These are phyloP conservation scores for Drosophila longiperda DNA, from an alignment of 2,888 invertebrate genomes.

Conservation along the genomic window DNA sequence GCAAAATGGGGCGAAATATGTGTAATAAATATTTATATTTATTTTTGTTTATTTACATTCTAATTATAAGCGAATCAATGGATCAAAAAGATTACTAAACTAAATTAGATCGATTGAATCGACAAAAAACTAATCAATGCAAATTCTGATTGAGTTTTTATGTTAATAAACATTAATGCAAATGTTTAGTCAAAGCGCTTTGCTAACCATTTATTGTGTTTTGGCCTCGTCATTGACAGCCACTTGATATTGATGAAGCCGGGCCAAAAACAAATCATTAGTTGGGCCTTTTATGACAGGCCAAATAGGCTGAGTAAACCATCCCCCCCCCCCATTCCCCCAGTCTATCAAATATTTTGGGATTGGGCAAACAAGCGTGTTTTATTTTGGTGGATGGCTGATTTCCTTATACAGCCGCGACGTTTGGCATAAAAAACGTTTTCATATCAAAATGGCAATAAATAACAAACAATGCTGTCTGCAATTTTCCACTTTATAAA, in stretches of 20 bases:
- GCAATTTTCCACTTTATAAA: constrained; percentile 81
- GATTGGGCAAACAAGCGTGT: not conserved
- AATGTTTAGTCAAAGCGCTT: constrained; percentile 29
- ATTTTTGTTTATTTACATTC: not conserved
- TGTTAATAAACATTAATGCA: constrained; percentile 54
- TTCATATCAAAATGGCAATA: constrained; percentile 80
- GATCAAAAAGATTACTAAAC: not conserved
- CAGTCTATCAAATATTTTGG: not conserved
- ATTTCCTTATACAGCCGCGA: constrained; percentile 35
- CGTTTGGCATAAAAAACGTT: constrained; percentile 61
- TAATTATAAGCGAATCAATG: not conserved
- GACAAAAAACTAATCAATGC: constrained; percentile 37
- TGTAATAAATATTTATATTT: not conserved
- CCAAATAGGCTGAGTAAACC: constrained; percentile 25
- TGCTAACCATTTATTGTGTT: constrained; percentile 19
- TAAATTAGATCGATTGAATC: constrained; percentile 4
- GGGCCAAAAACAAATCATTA: constrained; percentile 59
- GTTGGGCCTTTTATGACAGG: constrained; percentile 67
- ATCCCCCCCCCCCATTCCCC: not conserved
- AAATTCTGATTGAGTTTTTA: constrained; percentile 24
- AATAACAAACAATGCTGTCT: constrained; percentile 80
- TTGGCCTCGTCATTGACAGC: constrained; percentile 56
- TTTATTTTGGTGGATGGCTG: constrained; percentile 15
- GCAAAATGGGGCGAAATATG: not conserved
- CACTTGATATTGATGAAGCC: constrained; percentile 65